Percentiles rank a stretch among this genome's conserved stretches.
phyloP scores from a whole-genome alignment of 2,113 vertebrate genomes.

The Mohoua ochrocephala region DNA sequence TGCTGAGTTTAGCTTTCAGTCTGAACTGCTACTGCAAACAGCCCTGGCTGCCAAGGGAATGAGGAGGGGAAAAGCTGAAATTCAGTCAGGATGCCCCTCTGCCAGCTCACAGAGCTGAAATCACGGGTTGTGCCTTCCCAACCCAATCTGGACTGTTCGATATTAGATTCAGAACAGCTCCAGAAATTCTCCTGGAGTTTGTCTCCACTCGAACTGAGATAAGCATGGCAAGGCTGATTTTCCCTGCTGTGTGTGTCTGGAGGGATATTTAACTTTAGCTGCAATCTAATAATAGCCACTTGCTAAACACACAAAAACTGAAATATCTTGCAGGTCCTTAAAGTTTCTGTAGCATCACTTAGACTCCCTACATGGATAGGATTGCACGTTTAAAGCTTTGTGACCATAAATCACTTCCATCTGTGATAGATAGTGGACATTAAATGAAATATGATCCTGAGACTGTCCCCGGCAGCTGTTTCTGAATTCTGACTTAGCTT shows the following conservation, averaged over 20 bases:
- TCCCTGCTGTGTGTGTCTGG: neutral
- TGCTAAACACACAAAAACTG: neutral
- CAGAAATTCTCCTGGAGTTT: neutral
- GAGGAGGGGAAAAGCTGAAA: neutral
- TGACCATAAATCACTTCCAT: neutral
- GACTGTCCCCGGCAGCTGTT: neutral
- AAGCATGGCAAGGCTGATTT: neutral
- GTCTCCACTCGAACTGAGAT: neutral
- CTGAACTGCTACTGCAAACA: neutral
- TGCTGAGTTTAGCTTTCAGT: neutral
- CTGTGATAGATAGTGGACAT: neutral
- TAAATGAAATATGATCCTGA: neutral
- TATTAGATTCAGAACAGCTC: neutral
- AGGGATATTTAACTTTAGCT: neutral
- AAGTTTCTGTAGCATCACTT: neutral
- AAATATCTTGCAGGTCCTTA: neutral
- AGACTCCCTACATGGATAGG: neutral
- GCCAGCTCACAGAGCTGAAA: neutral
- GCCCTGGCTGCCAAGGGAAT: neutral
- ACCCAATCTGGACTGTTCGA: neutral
- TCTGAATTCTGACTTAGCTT: neutral
- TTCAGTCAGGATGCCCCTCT: neutral
- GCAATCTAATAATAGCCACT: neutral
- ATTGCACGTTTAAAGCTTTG: neutral
- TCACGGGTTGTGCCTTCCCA: neutral